Conservation (phyloP, 2,797 vertebrate species). For the Etheostoma perlongum region DNA sequence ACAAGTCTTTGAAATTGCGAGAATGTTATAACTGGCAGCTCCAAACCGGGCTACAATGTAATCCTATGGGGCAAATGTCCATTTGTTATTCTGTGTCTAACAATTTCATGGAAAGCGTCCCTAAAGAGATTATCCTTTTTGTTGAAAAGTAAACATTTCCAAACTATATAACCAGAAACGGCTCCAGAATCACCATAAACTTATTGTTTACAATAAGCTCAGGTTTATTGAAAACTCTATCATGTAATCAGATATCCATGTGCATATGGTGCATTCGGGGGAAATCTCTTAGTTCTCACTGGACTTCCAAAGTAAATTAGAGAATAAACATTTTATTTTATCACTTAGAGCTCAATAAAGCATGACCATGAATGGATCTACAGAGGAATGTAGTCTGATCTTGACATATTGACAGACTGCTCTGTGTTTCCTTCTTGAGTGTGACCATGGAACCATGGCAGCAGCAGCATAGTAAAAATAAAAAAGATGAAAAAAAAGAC, state of each 20-base stretch:
- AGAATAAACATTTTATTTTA: not conserved
- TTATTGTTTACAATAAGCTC: too few relatives aligned
- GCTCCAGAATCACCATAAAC: too few relatives aligned
- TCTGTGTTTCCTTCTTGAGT: slow-evolving; percentile 34
- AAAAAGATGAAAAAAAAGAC: slow-evolving; percentile 15
- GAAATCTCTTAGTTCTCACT: not conserved
- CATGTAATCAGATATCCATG: not conserved
- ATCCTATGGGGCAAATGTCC: too few relatives aligned
- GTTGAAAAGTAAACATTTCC: too few relatives aligned
- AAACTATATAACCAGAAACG: too few relatives aligned
- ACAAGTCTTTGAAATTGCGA: too few relatives aligned
- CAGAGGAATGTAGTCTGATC: slow-evolving; percentile 10
- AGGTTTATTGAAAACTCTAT: not conserved
- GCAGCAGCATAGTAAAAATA: slow-evolving; percentile 38
- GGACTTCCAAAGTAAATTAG: not conserved
- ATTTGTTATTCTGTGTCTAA: too few relatives aligned
- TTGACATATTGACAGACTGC: slow-evolving; percentile 24
- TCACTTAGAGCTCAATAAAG: not conserved
- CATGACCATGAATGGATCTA: not conserved
- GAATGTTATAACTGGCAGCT: too few relatives aligned
- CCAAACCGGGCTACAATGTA: too few relatives aligned
- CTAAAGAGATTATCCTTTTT: too few relatives aligned
- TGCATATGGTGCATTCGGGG: not conserved
- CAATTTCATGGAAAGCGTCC: too few relatives aligned
- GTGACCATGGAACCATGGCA: slow-evolving; percentile 42